Conservation (phyloP, 2,113 vertebrate species). For the Laticauda colubrina region DNA sequence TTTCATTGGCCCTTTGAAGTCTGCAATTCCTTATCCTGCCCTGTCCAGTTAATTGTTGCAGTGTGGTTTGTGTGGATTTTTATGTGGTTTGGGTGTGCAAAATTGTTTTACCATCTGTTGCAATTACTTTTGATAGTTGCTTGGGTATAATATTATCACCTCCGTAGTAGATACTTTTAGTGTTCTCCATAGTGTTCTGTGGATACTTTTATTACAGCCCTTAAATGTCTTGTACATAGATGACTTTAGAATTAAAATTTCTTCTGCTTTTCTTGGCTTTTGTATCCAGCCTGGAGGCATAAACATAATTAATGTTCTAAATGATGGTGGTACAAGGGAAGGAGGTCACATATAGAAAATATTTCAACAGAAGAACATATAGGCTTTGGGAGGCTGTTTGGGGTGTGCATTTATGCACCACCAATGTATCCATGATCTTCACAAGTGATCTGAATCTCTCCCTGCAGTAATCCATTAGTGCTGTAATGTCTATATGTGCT, state of each 20-base stretch:
- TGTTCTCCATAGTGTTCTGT: not conserved
- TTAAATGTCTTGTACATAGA: not conserved
- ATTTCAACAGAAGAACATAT: slow-evolving; percentile 14
- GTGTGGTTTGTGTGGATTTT: too few relatives aligned
- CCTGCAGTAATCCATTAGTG: slow-evolving; percentile 33
- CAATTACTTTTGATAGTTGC: not conserved
- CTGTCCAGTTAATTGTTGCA: too few relatives aligned
- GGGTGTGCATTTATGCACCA: not conserved
- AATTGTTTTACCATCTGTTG: not conserved
- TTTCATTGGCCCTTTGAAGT: too few relatives aligned
- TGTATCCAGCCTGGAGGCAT: not conserved
- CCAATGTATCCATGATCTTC: slow-evolving; percentile 20
- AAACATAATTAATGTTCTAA: slow-evolving; percentile 9
- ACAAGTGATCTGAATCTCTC: slow-evolving; percentile 23
- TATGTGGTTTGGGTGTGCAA: not conserved
- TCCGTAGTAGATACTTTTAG: not conserved
- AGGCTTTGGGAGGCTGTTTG: slow-evolving; percentile 41
- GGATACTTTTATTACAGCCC: not conserved
- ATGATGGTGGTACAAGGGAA: slow-evolving; percentile 18
- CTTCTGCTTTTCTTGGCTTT: not conserved
- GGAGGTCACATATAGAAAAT: slow-evolving; percentile 35
- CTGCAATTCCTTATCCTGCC: too few relatives aligned
- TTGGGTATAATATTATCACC: not conserved
- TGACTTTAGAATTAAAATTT: not conserved
- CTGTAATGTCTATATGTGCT: slow-evolving; percentile 29